Conservation (phyloP, 2,888 invertebrate species). For the Tetragonula carbonaria region DNA sequence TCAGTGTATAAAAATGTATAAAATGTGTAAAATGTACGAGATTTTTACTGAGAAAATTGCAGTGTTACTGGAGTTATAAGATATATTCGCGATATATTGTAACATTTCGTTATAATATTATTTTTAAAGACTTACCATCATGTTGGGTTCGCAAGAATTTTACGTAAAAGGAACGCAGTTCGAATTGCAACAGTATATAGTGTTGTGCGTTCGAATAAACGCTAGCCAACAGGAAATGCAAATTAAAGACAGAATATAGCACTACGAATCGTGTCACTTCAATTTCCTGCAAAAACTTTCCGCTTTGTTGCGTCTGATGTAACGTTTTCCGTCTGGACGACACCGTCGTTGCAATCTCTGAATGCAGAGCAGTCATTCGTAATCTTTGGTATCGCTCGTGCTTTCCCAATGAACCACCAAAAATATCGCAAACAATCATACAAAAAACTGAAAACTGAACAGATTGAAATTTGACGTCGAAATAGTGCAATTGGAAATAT, state of each 20-base stretch:
- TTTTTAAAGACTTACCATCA: background rate
- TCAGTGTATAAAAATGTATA: too few relatives aligned
- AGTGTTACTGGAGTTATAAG: background rate
- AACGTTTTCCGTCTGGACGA: conserved; percentile 30
- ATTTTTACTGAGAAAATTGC: too few relatives aligned
- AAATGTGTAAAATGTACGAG: too few relatives aligned
- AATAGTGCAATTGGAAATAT: too few relatives aligned
- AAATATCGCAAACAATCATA: background rate
- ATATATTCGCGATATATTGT: background rate
- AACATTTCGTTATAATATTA: background rate
- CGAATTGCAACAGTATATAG: conserved; percentile 16
- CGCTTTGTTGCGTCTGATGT: conserved; percentile 50
- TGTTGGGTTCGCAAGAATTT: background rate
- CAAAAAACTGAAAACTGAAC: background rate
- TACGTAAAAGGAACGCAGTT: background rate
- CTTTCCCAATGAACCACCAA: background rate
- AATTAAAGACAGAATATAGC: conserved; percentile 43
- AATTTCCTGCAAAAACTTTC: conserved; percentile 58
- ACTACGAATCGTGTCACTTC: conserved; percentile 43
- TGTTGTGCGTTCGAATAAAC: conserved; percentile 18
- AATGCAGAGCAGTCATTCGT: background rate
- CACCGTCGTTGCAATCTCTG: background rate
- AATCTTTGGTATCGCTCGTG: background rate
- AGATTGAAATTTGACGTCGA: background rate
- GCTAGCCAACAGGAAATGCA: conserved; percentile 51